A percentile compares a stretch with the other conserved stretches of the same genome.
Evolutionary conservation across 37 sponge, comb jelly and placozoan genomes (phyloP).

Genomic region (Amphimedon queenslandica): DNA sequence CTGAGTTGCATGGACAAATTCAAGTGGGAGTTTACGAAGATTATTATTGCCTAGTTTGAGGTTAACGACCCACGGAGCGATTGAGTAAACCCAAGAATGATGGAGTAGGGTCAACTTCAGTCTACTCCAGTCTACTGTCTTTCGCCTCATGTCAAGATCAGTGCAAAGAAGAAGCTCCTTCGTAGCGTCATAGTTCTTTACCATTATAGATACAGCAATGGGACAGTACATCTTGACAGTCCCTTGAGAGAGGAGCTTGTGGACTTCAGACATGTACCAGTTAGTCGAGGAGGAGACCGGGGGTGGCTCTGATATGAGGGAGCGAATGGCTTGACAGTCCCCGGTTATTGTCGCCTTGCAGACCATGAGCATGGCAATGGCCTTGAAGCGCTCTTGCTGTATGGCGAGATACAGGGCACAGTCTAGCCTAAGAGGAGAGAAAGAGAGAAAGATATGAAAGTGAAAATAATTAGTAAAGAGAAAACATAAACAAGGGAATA

Average conservation of each 20-base stretch:
- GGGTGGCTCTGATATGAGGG: slow-evolving; percentile 71
- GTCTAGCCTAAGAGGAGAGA: slow-evolving; percentile 29
- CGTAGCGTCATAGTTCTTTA: slow-evolving; percentile 65
- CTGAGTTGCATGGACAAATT: slow-evolving; percentile 54
- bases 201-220: slow-evolving; percentile 68
- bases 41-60: slow-evolving; percentile 70
- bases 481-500: too few species aligned
- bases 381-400: slow-evolving; percentile 57
- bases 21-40: slow-evolving; percentile 43
- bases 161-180: slow-evolving; percentile 69
- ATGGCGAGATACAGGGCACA: slow-evolving; percentile 67
- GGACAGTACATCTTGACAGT: slow-evolving; percentile 53
- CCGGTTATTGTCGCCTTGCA: slow-evolving; percentile 66
- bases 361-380: slow-evolving; percentile 69
- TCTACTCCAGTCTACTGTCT: slow-evolving; percentile 69
- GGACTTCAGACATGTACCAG: slow-evolving; percentile 68
- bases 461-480: neutral
- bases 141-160: slow-evolving; percentile 67
- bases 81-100: slow-evolving; percentile 69
- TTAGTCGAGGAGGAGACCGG: slow-evolving; percentile 24
- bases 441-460: neutral
- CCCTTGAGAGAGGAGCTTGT: slow-evolving; percentile 37
- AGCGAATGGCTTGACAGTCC: slow-evolving; percentile 42
- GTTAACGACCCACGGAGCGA: slow-evolving; percentile 78
- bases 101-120: slow-evolving; percentile 64